Evolutionary conservation across 2,113 vertebrate genomes (phyloP).

Genomic region (Cyphomyrus discorhynchus): DNA sequence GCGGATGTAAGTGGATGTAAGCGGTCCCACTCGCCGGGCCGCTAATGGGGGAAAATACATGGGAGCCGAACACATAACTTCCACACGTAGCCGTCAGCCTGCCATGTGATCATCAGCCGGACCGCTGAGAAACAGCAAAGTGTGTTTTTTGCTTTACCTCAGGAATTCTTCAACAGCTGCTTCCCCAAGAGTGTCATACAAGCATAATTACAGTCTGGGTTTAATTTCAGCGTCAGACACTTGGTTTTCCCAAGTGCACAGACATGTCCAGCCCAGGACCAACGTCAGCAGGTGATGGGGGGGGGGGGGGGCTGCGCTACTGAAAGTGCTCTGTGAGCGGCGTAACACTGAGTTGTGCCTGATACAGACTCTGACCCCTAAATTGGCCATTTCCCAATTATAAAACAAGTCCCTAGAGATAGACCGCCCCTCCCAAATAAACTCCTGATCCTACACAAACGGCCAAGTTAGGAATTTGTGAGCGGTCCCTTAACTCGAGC

Average conservation of each 20-base stretch:
- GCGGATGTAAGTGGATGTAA: background rate
- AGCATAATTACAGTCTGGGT: slow-evolving; percentile 25
- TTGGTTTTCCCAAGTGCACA: slow-evolving; percentile 11
- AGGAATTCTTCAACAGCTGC: slow-evolving; percentile 21
- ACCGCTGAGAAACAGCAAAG: background rate
- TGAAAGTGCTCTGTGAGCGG: background rate
- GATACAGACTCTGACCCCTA: background rate
- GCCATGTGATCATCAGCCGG: background rate
- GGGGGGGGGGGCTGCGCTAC: background rate
- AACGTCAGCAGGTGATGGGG: background rate
- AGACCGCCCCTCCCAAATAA: background rate
- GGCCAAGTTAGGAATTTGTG: slow-evolving; percentile 35
- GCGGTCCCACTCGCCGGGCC: background rate
- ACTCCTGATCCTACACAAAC: slow-evolving; percentile 34
- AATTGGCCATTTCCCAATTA: background rate
- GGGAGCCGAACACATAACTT: background rate
- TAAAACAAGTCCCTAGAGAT: background rate
- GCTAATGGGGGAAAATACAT: background rate
- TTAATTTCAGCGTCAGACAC: slow-evolving; percentile 22
- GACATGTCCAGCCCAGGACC: slow-evolving; percentile 2
- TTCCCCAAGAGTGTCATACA: slow-evolving; percentile 22
- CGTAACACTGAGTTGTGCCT: background rate
- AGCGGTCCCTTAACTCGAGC: slow-evolving; percentile 19
- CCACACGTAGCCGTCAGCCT: background rate
- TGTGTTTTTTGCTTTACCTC: background rate